Evolutionary conservation across 2,888 invertebrate species (phyloP), one percentile per base, ranked within the genome.

Genomic region (Schizotus pectinicornis): DNA sequence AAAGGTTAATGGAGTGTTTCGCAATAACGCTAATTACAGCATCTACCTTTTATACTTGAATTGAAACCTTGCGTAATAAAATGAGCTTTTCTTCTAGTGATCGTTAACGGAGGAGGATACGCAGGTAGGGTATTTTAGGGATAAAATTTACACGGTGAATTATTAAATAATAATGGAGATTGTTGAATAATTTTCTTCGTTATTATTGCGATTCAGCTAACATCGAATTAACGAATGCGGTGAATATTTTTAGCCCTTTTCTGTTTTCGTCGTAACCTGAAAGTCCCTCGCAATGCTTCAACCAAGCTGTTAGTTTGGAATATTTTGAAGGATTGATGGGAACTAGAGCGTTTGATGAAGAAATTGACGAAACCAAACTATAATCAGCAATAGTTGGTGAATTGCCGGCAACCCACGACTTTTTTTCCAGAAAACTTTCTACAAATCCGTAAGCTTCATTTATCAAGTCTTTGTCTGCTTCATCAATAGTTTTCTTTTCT

Each of bases 401-500:
- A 31, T 68, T 58, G 11, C 72, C 72, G 7, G 69, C 67, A 1
- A 64, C 63, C 56, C 63, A 69, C 13, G 59, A 30, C 12, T 33
- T 67, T 9, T 65, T 59, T 2, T 54, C 59, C 9, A 81, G 68
- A 61, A 73, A 76, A 32, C 63, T 62, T 50, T 81, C 80, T 67
- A 80, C 65, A 56, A 73, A 74, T 14, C 60, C 68, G 48, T 78
- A 77, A 6, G 76, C 75, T 63, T 80, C 80, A n/a, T 67, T 55
- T 7, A 70, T 13, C 30, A 61, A 71, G 31, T 69, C 63, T 33
- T 68, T 62, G 11, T 71, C 74, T 35, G 67, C 75, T 35, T 70
- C 68, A 13, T 65, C 65, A 7, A 62, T 37, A 7, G 54, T 61
- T 71, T 69, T 64, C 61, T 48, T 76, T 67, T 65, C 76, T 77